Evolutionary conservation across 1,140 invertebrate genomes (phyloP), one percentile per base, ranked within the genome.

Genomic region (Tetramorium simillimum): DNA sequence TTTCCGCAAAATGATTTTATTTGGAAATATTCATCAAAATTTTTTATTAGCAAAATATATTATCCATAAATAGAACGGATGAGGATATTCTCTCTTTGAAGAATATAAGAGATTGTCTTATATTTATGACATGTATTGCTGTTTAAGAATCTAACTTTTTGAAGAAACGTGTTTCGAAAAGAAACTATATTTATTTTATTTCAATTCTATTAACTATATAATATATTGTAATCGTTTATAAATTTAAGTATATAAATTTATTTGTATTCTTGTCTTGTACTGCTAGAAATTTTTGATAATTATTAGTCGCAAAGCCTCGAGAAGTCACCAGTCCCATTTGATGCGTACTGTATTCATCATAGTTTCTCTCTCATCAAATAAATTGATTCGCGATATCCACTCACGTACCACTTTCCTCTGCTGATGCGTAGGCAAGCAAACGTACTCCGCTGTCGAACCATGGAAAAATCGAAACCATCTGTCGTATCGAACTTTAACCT

Each of bases 401-500:
- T 78, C 76, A 24, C 46, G 33, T 69, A 40, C 76, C 40, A 46
- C 75, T 80, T 80, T 86, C 63, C 28, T 69, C 51, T 37, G 49
- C 6, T 40, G 9, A 28, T 33, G 84, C 60, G 46, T 77, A 85
- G 60, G 72, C 84, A 80, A 84, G 53, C 43, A 75, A 84, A 84
- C 24, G 40, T 43, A 84, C 46, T 56, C 28, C 24, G 60, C 77
- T 43, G 24, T 82, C n/a, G 56, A 84, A 62, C 53, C n/a, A 46
- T 10, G 60, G 16, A 85, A 85, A 77, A 85, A 85, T 85, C 62
- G 21, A 65, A 85, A 65, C 72, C 72, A 80, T 78, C 73, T 63
- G 73, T 46, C 40, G 28, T 73, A 49, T 84, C 80, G 80, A 84
- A 84, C 80, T 75, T 21, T 75, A 56, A 84, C 80, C 80, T 84